Evolutionary conservation across 2,888 invertebrate genomes (phyloP).

Genomic region (Aspidapion aeneum): DNA sequence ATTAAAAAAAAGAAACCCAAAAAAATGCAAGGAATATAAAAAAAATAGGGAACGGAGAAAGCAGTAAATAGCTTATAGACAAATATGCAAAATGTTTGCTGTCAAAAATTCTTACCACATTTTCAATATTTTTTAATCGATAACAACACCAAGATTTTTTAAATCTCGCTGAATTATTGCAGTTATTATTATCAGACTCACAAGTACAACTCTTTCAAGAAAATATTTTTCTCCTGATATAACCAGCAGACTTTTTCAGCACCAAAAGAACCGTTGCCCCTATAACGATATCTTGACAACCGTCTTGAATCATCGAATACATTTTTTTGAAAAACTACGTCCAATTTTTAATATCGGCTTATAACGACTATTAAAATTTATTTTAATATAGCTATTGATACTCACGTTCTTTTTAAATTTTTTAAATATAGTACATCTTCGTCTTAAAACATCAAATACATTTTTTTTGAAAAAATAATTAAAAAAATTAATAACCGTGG

Average conservation of each 20-base stretch:
- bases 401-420: slow-evolving; percentile 20
- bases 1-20: too few species aligned
- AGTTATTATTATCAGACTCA: neutral
- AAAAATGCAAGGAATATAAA: too few species aligned
- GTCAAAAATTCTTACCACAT: neutral
- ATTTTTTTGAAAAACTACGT: neutral
- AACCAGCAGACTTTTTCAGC: neutral
- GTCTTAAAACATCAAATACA: slow-evolving; percentile 10
- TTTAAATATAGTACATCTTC: slow-evolving; percentile 1
- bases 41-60: too few species aligned
- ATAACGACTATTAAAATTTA: neutral
- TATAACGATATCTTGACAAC: neutral
- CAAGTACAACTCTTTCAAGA: neutral
- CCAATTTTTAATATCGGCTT: too few species aligned
- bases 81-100: too few species aligned
- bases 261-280: neutral
- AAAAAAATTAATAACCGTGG: too few species aligned
- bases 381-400: too few species aligned
- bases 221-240: neutral
- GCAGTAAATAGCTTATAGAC: too few species aligned
- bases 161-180: neutral
- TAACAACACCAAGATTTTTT: neutral
- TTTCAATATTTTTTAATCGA: neutral
- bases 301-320: neutral
- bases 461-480: too few species aligned